Evolutionary conservation across 2,888 invertebrate species (phyloP).

Genomic region (Acrobasis suavella): DNA sequence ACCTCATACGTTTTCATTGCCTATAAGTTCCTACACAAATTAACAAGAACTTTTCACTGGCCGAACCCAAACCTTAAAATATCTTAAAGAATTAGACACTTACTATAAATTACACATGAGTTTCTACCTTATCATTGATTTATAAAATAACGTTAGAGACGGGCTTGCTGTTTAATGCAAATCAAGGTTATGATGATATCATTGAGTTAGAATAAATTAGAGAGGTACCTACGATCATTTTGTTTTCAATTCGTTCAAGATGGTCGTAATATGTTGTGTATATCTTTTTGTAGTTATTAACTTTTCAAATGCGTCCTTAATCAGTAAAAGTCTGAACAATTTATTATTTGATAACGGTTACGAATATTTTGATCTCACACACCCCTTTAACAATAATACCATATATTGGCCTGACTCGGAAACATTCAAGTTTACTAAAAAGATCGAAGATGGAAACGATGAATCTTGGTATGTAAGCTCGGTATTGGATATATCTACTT

Average conservation of each 20-base stretch:
- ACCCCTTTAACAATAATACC: conserved; percentile 30
- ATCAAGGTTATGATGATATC: not conserved
- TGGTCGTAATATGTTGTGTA: not conserved
- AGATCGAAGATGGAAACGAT: conserved; percentile 24
- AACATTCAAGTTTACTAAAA: conserved; percentile 31
- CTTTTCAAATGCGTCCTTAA: not conserved
- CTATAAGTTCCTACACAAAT: no score
- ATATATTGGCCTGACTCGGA: conserved; percentile 29
- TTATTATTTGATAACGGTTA: conserved; percentile 28
- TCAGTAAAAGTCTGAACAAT: conserved; percentile 21
- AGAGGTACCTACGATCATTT: not conserved
- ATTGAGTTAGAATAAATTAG: not conserved
- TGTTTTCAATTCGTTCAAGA: not conserved
- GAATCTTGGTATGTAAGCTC: conserved; percentile 30
- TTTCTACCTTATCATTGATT: no score
- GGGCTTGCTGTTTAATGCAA: not conserved
- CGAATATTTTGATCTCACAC: conserved; percentile 30
- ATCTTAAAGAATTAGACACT: no score
- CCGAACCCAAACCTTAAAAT: no score
- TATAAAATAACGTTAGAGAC: no score
- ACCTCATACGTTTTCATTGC: not conserved
- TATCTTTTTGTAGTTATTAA: not conserved
- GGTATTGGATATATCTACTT: not conserved
- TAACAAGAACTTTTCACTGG: no score
- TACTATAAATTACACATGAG: no score